Evolutionary conservation across 2,797 vertebrate genomes (phyloP), one percentile per base, ranked within the genome.

Genomic region (Xenentodon cancila): DNA sequence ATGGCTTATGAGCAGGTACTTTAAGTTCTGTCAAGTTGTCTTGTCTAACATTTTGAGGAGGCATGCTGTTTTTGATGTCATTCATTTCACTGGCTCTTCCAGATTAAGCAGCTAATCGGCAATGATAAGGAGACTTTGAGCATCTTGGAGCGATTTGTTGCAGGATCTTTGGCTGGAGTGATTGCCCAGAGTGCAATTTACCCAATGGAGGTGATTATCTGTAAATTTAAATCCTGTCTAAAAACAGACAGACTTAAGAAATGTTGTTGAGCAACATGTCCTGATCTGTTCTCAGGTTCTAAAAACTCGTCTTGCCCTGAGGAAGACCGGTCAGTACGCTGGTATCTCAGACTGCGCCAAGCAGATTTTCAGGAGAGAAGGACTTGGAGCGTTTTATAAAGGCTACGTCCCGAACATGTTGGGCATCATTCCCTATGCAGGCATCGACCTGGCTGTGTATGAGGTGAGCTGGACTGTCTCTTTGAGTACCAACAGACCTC

Each of bases 1-100:
- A 99, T 99, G 97, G 97, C 97, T 0, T 99, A 99, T 0, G 97
- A 99, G 68, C 97, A 99, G 95, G 97, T 99, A 75, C 0, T 20
- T 3, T 1, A 0, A 7, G 9, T 13, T 20, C 18, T 17, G n/a
- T 19, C 45, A 9, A 19, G 17, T 17, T 19, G n/a, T 9, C 7
- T 19, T 17, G 18, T 11, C 45, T 7, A 1, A 37, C 11, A 11
- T 37, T 37, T 13, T 37, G 34, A 37, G 34, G 34, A 37, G 11
- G 9, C 34, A 1, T 37, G 34, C 9, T 1, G 0, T 12, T 46
- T 1, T 6, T 9, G 17, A 27, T 37, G 25, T 32, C 8, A 0
- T n/a, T 56, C 2, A 18, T 22, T 0, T 15, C 18, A 4, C 15
- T 1, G 5, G 0, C 4, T 18, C 40, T 1, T 25, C 2, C 80